Conservation (phyloP, 2,113 vertebrate genomes). For the Antechinus flavipes region DNA sequence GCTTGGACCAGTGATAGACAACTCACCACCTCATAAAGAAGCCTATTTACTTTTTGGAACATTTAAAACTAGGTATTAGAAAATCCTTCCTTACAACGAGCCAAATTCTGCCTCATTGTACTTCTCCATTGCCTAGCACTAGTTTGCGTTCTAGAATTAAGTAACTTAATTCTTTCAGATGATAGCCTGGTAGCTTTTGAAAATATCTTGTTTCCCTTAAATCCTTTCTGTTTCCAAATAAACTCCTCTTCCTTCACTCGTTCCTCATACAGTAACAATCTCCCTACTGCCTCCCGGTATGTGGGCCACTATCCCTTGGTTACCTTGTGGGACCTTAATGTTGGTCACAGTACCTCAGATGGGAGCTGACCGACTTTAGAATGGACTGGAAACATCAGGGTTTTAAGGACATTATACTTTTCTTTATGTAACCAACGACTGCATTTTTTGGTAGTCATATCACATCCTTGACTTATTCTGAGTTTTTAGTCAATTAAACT, state of each 20-base stretch:
- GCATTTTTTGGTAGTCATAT: background rate
- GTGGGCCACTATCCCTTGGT: background rate
- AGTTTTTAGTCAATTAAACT: background rate
- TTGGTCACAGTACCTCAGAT: background rate
- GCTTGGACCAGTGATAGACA: background rate
- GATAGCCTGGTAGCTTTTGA: background rate
- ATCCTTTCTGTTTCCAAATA: background rate
- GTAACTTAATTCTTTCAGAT: background rate
- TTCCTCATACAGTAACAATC: background rate
- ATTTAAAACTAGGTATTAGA: background rate
- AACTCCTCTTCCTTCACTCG: background rate
- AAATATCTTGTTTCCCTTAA: background rate
- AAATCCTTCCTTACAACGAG: background rate
- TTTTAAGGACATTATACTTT: background rate
- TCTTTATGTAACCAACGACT: background rate
- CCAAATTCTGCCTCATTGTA: background rate
- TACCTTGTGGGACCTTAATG: background rate
- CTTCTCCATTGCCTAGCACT: background rate
- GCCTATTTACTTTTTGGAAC: background rate
- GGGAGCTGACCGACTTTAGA: background rate
- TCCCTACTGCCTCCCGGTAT: background rate
- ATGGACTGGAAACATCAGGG: background rate
- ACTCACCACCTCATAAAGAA: background rate
- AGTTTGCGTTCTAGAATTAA: background rate
- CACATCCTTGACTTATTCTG: background rate